Percentiles rank a stretch among this genome's conserved stretches.
Conservation (phyloP, 2,113 vertebrate species). For the Solea senegalensis region DNA sequence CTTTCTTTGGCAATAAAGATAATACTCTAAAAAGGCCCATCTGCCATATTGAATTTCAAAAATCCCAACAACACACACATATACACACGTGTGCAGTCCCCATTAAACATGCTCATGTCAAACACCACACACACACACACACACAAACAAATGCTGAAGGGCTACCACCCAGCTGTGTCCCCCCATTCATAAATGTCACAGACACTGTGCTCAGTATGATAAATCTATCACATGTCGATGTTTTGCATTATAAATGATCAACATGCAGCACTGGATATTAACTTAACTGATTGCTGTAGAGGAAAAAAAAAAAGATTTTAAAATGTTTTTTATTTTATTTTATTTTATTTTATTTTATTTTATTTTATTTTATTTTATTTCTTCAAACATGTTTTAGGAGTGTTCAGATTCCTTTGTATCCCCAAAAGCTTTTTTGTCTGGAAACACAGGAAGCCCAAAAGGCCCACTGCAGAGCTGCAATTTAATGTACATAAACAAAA, state of each 20-base stretch:
- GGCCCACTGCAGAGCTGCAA: not conserved
- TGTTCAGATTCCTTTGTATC: not conserved
- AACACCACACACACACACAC: slow-evolving; percentile 31
- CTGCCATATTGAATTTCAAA: slow-evolving; percentile 75
- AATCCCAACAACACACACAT: slow-evolving; percentile 17
- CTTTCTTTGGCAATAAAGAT: slow-evolving; percentile 72
- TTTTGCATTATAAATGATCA: slow-evolving; percentile 76
- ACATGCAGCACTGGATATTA: slow-evolving; percentile 62
- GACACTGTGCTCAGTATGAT: slow-evolving; percentile 66
- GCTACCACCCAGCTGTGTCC: slow-evolving; percentile 70
- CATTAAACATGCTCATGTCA: slow-evolving; percentile 30
- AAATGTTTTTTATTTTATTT: not conserved
- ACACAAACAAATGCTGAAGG: slow-evolving; percentile 40
- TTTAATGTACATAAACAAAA: slow-evolving; percentile 1
- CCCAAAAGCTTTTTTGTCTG: not conserved
- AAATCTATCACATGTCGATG: slow-evolving; percentile 58
- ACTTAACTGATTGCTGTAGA: slow-evolving; percentile 38
- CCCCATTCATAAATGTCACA: slow-evolving; percentile 74
- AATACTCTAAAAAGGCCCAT: slow-evolving; percentile 79
- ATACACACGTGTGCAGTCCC: slow-evolving; percentile 2
- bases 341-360: too few relatives aligned
- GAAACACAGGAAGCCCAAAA: not conserved
- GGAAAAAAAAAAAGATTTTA: too few relatives aligned
- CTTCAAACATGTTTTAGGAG: not conserved
- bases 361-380: too few relatives aligned